Base-by-base conservation (phyloP, 2,888 invertebrate species). In the Cylloceria caligata region DNA sequence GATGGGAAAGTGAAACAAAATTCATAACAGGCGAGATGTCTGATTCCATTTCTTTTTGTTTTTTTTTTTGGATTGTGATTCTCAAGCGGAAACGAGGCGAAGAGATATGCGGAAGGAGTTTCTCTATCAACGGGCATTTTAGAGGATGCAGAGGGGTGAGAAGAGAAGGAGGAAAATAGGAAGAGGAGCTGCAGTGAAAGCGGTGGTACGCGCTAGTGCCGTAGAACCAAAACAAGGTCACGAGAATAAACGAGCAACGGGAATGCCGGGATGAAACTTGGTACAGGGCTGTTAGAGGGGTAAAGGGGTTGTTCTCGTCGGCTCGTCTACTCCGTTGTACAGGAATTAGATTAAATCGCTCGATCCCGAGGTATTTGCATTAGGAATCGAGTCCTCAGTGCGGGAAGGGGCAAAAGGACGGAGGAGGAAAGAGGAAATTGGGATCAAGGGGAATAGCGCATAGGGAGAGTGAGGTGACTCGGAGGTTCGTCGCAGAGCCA, bases 301-400 rank as follows among this genome's bases (percentile, higher is more conserved):
- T 30, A 24, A 21, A 6, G 67, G 39, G 64, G 47, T 82, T 47
- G 42, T 72, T 72, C 47, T 13, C 65, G 73, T 72, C 68, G 67
- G 77, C 39, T 52, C 76, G 84, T 73, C 71, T 79, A 75, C 64
- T 79, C 55, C 62, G 72, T 77, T 79, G 80, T 81, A 75, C 82
- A 67, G 75, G 82, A 84, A 86, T 85, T 85, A 81, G 85, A 85
- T 86, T 85, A 84, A 86, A 86, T 84, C 83, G 85, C 85, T 81
- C 81, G 75, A 83, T 83, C 79, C 83, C 80, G 47, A 80, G 80
- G 81, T 83, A 86, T 86, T 86, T 86, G 84, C 85, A 86, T 86
- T 84, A 82, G 83, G 74, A 83, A 84, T 84, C 81, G 81, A 83
- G 76, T 79, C 67, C 75, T 67, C 69, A 68, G 67, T 47, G 24